phyloP scores from a whole-genome alignment of 2,797 vertebrate species.

The Channallabes apus region DNA sequence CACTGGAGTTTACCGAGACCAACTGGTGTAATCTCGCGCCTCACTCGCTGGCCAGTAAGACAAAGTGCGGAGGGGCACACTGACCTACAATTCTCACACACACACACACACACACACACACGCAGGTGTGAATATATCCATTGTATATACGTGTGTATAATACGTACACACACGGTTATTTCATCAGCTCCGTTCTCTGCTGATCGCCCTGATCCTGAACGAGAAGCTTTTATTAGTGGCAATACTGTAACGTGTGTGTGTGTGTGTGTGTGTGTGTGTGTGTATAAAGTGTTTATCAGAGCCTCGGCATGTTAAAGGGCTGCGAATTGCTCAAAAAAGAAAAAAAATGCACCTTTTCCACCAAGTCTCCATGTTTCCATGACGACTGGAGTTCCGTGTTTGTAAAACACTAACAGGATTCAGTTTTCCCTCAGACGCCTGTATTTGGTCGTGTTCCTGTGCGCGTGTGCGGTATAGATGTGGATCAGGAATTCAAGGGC shows the following conservation, averaged over 20 bases:
- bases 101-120: no score
- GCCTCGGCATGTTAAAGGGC: neutral
- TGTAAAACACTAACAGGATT: no score
- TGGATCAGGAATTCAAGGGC: slow-evolving; percentile 13
- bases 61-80: neutral
- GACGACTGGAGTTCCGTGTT: neutral
- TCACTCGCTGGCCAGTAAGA: neutral
- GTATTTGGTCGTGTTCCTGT: neutral
- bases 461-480: neutral
- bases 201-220: neutral
- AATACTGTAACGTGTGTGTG: neutral
- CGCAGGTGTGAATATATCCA: no score
- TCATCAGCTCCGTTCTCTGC: neutral
- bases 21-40: no score
- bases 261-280: no score
- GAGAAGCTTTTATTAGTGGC: neutral
- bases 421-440: neutral
- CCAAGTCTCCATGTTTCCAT: neutral
- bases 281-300: no score
- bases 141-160: neutral
- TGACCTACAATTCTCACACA: no score
- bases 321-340: neutral
- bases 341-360: neutral
- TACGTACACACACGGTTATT: neutral
- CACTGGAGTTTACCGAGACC: neutral